phyloP scores from a whole-genome alignment of 2,113 vertebrate genomes.

The Caranx melampygus region DNA sequence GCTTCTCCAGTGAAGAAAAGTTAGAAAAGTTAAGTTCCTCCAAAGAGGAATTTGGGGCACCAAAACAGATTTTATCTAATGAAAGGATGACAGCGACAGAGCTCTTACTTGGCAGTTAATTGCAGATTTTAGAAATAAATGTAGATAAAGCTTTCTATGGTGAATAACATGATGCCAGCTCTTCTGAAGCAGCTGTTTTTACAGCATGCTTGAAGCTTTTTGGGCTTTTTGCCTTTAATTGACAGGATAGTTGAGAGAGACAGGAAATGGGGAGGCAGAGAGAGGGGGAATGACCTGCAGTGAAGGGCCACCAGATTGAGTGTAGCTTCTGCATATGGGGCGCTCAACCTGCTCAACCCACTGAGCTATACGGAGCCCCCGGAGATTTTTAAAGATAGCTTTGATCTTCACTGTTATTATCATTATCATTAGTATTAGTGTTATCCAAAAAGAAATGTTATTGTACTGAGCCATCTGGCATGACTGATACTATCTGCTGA shows the following conservation, averaged over 20 bases:
- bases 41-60: neutral
- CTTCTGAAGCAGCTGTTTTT: conserved; percentile 7
- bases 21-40: neutral
- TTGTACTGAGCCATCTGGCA: no score
- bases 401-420: no score
- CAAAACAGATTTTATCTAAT: neutral
- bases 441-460: no score
- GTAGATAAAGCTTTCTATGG: neutral
- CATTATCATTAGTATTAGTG: no score
- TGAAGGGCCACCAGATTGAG: no score
- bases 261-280: no score
- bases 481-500: neutral
- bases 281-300: no score
- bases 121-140: neutral
- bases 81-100: neutral
- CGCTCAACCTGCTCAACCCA: no score
- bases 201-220: neutral
- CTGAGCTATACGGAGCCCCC: no score
- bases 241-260: no score
- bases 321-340: no score
- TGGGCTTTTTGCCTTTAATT: no score
- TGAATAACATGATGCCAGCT: neutral
- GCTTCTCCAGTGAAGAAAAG: neutral
- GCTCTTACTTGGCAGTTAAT: neutral
- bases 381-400: neutral